Percentiles rank a stretch among this genome's conserved stretches.
These are phyloP conservation scores for Synanthedon myopaeformis DNA, from an alignment of 2,888 invertebrate genomes.

Conservation along the genomic window DNA sequence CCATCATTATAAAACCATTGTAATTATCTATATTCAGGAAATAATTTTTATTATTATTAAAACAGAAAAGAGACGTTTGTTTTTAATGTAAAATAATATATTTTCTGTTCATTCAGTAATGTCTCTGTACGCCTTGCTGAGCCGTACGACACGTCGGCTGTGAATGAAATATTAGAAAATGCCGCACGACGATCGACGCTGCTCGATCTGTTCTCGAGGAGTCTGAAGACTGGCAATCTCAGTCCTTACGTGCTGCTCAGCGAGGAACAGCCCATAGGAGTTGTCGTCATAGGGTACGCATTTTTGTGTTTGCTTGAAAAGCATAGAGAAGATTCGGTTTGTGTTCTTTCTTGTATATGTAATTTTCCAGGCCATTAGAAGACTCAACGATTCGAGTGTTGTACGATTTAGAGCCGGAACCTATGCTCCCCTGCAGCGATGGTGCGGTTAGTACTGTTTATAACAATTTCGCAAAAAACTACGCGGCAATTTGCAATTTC, in stretches of 20 bases:
- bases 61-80: too few relatives aligned
- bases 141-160: conserved; percentile 22
- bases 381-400: conserved; percentile 39
- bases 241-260: conserved; percentile 37
- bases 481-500: too few relatives aligned
- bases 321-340: too few relatives aligned
- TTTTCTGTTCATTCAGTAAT: conserved; percentile 17
- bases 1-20: too few relatives aligned
- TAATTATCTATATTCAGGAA: too few relatives aligned
- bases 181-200: conserved; percentile 24
- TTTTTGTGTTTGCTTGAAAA: not conserved
- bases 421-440: conserved; percentile 37
- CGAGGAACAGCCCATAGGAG: conserved; percentile 55
- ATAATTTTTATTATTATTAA: too few relatives aligned
- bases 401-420: conserved; percentile 44
- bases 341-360: not conserved
- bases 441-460: conserved; percentile 28
- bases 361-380: conserved; percentile 37
- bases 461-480: too few relatives aligned
- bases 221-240: conserved; percentile 23
- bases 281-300: conserved; percentile 55
- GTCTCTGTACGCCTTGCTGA: conserved; percentile 41
- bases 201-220: conserved; percentile 30
- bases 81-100: not conserved
- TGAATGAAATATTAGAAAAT: conserved; percentile 34